These are phyloP conservation scores for Myathropa florea DNA, from an alignment of 2,888 invertebrate genomes.

Conservation along the genomic window DNA sequence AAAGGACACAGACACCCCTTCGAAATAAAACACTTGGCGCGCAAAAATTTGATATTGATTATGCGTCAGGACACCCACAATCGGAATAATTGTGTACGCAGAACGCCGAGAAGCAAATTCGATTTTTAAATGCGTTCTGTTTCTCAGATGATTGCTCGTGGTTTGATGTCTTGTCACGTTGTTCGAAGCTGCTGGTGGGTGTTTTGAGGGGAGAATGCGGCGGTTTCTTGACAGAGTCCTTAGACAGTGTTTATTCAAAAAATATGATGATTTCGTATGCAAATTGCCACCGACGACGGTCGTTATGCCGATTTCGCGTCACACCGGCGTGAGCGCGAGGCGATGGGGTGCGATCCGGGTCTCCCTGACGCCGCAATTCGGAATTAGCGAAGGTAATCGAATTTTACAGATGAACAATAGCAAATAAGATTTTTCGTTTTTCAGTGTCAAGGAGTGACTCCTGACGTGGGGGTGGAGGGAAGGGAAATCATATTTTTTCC, in stretches of 20 bases:
- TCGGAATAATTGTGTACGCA: slow-evolving; percentile 51
- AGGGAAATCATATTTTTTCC: background rate
- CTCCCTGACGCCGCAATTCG: slow-evolving; percentile 37
- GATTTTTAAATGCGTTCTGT: slow-evolving; percentile 55
- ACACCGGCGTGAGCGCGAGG: slow-evolving; percentile 23
- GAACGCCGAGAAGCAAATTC: slow-evolving; percentile 22
- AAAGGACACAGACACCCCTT: slow-evolving; percentile 20
- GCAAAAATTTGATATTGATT: slow-evolving; percentile 59
- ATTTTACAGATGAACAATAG: slow-evolving; percentile 76
- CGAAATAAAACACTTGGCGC: slow-evolving; percentile 44
- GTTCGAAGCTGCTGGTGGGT: slow-evolving; percentile 26
- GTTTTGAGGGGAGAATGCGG: background rate
- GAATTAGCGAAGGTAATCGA: slow-evolving; percentile 70
- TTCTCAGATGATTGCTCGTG: slow-evolving; percentile 19
- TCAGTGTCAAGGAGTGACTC: slow-evolving; percentile 73
- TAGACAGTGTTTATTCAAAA: slow-evolving; percentile 56
- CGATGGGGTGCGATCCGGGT: background rate
- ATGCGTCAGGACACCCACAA: slow-evolving; percentile 55
- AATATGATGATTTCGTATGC: slow-evolving; percentile 69
- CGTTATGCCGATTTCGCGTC: slow-evolving; percentile 68
- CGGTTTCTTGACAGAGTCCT: slow-evolving; percentile 11
- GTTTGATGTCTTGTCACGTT: slow-evolving; percentile 65
- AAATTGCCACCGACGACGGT: slow-evolving; percentile 54
- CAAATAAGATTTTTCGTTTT: slow-evolving; percentile 80
- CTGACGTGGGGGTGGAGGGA: background rate